These are phyloP conservation scores for Arctopsyche grandis DNA, from an alignment of 1,140 invertebrate genomes.

Conservation along the genomic window DNA sequence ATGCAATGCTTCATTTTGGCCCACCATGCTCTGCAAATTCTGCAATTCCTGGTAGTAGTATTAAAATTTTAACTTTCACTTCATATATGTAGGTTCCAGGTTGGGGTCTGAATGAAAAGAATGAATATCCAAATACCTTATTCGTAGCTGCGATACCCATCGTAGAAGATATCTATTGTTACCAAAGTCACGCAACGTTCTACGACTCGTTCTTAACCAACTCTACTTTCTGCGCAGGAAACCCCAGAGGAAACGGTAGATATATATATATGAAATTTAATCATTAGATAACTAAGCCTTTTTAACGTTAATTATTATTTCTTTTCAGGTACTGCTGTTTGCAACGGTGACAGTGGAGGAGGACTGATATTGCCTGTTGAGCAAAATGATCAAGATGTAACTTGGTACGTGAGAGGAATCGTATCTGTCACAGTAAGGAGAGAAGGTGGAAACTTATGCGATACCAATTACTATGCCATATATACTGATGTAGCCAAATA, in stretches of 20 bases:
- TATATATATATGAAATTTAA: too few relatives aligned
- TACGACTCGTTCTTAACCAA: constrained; percentile 45
- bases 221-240: constrained; percentile 47
- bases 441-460: constrained; percentile 62
- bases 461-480: constrained; percentile 67
- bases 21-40: too few relatives aligned
- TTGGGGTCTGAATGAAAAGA: constrained; percentile 42
- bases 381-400: constrained; percentile 60
- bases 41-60: too few relatives aligned
- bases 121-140: constrained; percentile 27
- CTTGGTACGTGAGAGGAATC: constrained; percentile 69
- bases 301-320: background rate
- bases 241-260: constrained; percentile 46
- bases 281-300: constrained; percentile 2
- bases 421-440: constrained; percentile 68
- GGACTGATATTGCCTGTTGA: constrained; percentile 67
- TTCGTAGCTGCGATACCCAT: constrained; percentile 38
- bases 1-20: too few relatives aligned
- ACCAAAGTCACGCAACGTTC: constrained; percentile 43
- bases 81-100: constrained; percentile 42
- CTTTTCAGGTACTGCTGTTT: constrained; percentile 68
- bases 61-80: background rate
- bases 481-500: constrained; percentile 71
- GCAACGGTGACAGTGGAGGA: constrained; percentile 73
- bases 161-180: constrained; percentile 40